Percentiles rank a stretch among this genome's conserved stretches.
Evolutionary conservation across 2,888 invertebrate species (phyloP).

Genomic region (Leptarthrus brevirostris): DNA sequence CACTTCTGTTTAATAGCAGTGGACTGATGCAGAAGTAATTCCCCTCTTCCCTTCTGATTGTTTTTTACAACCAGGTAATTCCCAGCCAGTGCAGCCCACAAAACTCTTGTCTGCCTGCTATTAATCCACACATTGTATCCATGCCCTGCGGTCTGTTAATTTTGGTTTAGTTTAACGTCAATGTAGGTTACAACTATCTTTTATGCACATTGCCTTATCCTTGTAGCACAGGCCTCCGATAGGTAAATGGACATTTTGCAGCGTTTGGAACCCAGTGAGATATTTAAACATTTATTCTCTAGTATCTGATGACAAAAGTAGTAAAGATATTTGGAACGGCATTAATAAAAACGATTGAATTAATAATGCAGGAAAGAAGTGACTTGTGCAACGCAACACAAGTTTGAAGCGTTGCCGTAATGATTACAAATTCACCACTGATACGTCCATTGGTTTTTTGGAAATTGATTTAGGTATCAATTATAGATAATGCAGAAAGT

Average conservation of each 20-base stretch:
- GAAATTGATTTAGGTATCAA: too few relatives aligned
- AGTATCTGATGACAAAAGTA: too few relatives aligned
- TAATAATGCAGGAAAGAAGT: too few relatives aligned
- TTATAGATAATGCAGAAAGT: too few relatives aligned
- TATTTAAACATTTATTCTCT: not conserved
- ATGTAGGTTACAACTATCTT: not conserved
- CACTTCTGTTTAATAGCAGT: slow-evolving; percentile 20
- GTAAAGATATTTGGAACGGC: too few relatives aligned
- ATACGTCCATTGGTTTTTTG: too few relatives aligned
- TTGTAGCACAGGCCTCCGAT: not conserved
- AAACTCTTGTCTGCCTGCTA: not conserved
- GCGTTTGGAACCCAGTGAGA: not conserved
- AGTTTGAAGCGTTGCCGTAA: too few relatives aligned
- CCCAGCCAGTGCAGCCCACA: not conserved
- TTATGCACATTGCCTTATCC: too few relatives aligned
- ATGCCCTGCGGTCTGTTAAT: slow-evolving; percentile 13
- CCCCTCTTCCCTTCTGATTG: slow-evolving; percentile 16
- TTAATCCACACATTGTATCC: slow-evolving; percentile 12
- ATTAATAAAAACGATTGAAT: too few relatives aligned
- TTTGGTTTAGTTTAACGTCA: not conserved
- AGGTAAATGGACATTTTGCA: not conserved
- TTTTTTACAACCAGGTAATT: not conserved
- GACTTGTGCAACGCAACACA: too few relatives aligned
- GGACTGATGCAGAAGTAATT: slow-evolving; percentile 24
- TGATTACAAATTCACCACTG: too few relatives aligned